phyloP scores from a whole-genome alignment of 1,140 invertebrate species.

The Sminthurinus signatus region DNA sequence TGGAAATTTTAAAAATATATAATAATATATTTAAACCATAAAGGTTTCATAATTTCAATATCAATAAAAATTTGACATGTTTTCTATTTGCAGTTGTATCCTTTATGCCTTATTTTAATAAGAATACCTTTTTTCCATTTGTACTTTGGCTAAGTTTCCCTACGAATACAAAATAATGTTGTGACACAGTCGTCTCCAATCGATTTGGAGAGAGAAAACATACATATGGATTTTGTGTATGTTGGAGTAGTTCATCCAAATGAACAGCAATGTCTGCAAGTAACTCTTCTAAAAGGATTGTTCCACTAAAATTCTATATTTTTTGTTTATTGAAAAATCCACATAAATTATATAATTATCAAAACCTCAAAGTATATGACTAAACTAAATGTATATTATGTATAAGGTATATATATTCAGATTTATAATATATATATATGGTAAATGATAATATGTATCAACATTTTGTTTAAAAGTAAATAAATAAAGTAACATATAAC shows the following conservation, averaged over 20 bases:
- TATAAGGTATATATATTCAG: no score
- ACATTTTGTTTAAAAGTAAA: no score
- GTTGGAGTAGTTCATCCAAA: slow-evolving; percentile 62
- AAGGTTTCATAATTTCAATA: no score
- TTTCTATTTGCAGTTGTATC: no score
- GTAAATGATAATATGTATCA: no score
- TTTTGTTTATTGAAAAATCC: slow-evolving; percentile 9
- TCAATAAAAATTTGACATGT: no score
- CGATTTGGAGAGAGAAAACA: slow-evolving; percentile 81
- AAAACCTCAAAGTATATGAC: no score
- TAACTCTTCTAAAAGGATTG: slow-evolving; percentile 55
- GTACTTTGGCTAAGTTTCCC: slow-evolving; percentile 73
- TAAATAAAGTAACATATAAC: slow-evolving; percentile 47
- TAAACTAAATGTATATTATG: no score
- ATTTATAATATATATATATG: no score
- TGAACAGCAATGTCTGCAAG: slow-evolving; percentile 71
- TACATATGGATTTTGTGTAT: slow-evolving; percentile 64
- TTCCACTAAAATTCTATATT: slow-evolving; percentile 22
- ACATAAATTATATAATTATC: slow-evolving; percentile 44
- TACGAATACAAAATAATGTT: slow-evolving; percentile 89
- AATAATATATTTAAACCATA: no score
- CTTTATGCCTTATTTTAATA: no score
- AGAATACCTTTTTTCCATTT: slow-evolving; percentile 61
- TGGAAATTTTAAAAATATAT: no score
- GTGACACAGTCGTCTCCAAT: slow-evolving; percentile 78